Base-by-base conservation (phyloP, 1,140 invertebrate genomes). In the Oryctes rhinoceros region DNA sequence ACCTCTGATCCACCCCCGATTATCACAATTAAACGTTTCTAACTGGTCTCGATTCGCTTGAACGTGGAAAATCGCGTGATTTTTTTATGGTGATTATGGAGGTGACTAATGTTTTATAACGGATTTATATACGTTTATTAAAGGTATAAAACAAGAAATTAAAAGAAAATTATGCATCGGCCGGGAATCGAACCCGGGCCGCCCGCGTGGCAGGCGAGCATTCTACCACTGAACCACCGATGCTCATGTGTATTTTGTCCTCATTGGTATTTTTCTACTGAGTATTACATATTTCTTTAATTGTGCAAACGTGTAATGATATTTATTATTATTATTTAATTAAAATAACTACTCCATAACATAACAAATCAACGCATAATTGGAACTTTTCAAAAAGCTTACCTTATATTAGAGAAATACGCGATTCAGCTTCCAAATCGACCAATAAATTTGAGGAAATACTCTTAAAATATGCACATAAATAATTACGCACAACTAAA, bases 191-290 rank as follows among this genome's bases (percentile, higher is more conserved):
- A 87, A 87, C 86, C 86, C 86, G 86, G 86, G 84, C 83, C 86
- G 86, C 86, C 86, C 86, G 86, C 86, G 86, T 87, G 86, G 86
- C 86, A 87, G 86, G 86, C 86, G 86, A 87, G 86, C 86, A 87
- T 87, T 86, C 86, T 87, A 87, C 86, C 86, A 87, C 83, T 87
- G 85, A 86, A 87, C 86, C 86, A 87, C 85, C 86, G 85, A 87
- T 87, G 86, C 86, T 85, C 5, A 48, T 37, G 9, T 35, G 0
- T 0, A 62, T 62, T 11, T 7, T 7, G 4, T 6, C 53, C 3
- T n/a, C 1, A 10, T 18, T 20, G 13, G 1, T 7, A 62, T 62
- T 62, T 62, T 62, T 0, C 1, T 18, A 2, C 0, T 20, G 13
- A 62, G 9, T 44, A 3, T 44, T 44, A 44, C 5, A 44, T 44